Evolutionary conservation across 2,888 invertebrate species (phyloP).

Genomic region (Bombylius discolor): DNA sequence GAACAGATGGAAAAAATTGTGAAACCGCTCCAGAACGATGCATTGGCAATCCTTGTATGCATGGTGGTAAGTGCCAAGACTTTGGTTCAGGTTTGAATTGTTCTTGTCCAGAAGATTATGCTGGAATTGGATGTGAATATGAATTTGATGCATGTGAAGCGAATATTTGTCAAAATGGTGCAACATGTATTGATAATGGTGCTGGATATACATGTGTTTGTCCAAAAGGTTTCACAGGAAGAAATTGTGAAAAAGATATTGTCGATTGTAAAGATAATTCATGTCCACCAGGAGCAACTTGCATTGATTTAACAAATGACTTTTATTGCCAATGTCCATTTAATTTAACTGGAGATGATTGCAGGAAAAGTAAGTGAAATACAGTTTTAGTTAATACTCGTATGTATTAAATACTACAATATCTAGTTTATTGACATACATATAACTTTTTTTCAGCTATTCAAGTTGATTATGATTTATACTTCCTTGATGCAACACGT

Average conservation of each 20-base stretch:
- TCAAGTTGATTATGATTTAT: constrained; percentile 93
- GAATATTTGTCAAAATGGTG: constrained; percentile 84
- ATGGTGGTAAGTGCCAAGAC: constrained; percentile 89
- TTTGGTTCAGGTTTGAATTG: constrained; percentile 92
- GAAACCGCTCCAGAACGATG: constrained; percentile 86
- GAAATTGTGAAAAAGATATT: constrained; percentile 83
- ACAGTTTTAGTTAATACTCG: not conserved
- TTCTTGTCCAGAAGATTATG: constrained; percentile 73
- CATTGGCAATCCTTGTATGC: constrained; percentile 68
- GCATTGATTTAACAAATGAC: constrained; percentile 78
- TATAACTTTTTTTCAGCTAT: constrained; percentile 60
- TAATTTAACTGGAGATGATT: constrained; percentile 91
- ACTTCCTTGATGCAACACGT: constrained; percentile 81
- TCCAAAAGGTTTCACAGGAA: constrained; percentile 63
- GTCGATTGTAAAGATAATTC: constrained; percentile 86
- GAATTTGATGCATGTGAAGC: constrained; percentile 87
- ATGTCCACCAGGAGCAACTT: constrained; percentile 85
- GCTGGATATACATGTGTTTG: constrained; percentile 76
- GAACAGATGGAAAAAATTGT: constrained; percentile 93
- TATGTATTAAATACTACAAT: not conserved
- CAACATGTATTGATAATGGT: constrained; percentile 77
- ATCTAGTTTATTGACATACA: not conserved
- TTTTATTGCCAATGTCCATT: constrained; percentile 96
- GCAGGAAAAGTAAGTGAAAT: constrained; percentile 69
- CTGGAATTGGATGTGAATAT: constrained; percentile 84